phyloP scores from a whole-genome alignment of 2,113 vertebrate genomes.

The Setophaga coronata region DNA sequence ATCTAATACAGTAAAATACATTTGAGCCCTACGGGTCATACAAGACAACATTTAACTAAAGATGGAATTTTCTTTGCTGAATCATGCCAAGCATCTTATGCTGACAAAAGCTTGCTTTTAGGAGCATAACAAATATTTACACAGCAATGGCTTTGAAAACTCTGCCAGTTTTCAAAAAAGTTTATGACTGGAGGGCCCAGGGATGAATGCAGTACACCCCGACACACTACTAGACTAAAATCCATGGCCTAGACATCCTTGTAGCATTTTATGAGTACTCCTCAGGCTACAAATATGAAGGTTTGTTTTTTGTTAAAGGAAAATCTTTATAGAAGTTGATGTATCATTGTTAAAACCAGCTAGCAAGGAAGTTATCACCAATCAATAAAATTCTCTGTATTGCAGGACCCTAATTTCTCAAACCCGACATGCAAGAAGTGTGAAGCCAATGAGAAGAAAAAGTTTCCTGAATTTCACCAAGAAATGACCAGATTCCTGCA shows the following conservation, averaged over 20 bases:
- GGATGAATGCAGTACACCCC: background rate
- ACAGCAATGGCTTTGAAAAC: background rate
- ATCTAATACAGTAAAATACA: background rate
- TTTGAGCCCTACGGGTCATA: background rate
- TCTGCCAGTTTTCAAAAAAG: background rate
- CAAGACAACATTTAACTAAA: background rate
- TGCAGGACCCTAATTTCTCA: background rate
- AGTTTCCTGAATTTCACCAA: background rate
- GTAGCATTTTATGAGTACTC: background rate
- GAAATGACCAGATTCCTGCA: background rate
- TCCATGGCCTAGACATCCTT: background rate
- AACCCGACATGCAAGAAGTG: background rate
- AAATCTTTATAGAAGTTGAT: background rate
- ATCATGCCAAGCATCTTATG: background rate
- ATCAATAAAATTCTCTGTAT: background rate
- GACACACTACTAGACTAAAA: background rate
- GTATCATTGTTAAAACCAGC: background rate
- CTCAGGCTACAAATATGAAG: background rate
- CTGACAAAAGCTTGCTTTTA: background rate
- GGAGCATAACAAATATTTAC: background rate
- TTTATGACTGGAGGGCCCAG: background rate
- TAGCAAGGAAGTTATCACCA: background rate
- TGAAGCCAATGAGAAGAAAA: background rate
- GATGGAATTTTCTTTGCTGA: background rate
- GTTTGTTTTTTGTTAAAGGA: background rate